Percentiles rank a stretch among this genome's conserved stretches.
These are phyloP conservation scores for Naja naja DNA, from an alignment of 2,113 vertebrate genomes.

Conservation along the genomic window DNA sequence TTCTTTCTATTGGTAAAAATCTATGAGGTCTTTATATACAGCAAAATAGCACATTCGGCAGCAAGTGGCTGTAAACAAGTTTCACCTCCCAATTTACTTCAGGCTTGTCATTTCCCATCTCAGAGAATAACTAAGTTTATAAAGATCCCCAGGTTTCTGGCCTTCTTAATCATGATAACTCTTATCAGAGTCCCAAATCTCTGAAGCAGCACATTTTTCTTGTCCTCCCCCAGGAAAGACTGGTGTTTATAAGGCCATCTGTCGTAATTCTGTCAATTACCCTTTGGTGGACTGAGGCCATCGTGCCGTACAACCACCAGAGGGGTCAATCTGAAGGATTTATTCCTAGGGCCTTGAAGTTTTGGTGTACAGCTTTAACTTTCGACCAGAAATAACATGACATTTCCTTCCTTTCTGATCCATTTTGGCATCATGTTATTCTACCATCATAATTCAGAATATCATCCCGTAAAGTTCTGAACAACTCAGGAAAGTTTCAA, in stretches of 20 bases:
- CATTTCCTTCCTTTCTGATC: background rate
- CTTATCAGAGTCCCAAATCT: background rate
- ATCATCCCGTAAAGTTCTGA: background rate
- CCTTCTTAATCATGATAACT: conserved; percentile 41
- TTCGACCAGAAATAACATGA: background rate
- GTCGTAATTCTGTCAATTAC: conserved; percentile 34
- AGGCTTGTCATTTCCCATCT: conserved; percentile 39
- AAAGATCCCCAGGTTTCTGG: conserved; percentile 35
- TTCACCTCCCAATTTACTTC: conserved; percentile 45
- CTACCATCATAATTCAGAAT: background rate
- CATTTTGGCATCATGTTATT: background rate
- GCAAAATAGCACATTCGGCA: conserved; percentile 3
- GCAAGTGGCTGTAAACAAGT: conserved; percentile 31
- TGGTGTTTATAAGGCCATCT: conserved; percentile 37
- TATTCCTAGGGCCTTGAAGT: background rate
- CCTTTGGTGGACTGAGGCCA: conserved; percentile 16
- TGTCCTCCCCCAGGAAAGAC: conserved; percentile 34
- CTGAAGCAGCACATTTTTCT: conserved; percentile 26
- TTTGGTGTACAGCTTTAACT: background rate
- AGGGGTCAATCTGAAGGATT: background rate
- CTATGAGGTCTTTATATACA: conserved; percentile 1
- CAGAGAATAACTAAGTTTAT: conserved; percentile 48
- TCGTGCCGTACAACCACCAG: background rate
- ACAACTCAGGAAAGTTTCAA: background rate
- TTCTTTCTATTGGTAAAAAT: conserved; percentile 15